Conservation (phyloP, 2,797 vertebrate species). For the Acanthurus leucopareius region DNA sequence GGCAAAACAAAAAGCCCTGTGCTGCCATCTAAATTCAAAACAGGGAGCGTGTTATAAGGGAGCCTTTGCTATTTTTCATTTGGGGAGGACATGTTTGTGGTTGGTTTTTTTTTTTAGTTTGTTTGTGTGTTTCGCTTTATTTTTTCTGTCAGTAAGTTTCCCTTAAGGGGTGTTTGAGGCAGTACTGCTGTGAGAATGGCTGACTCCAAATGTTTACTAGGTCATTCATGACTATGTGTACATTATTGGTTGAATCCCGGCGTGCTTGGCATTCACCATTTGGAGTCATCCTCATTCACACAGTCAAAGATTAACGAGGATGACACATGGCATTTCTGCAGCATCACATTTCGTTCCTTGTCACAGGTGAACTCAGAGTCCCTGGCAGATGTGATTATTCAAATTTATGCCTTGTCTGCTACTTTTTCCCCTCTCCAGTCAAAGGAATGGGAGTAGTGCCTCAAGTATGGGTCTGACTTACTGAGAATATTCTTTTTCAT, state of each 20-base stretch:
- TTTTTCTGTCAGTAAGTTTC: conserved; percentile 55
- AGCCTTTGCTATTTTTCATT: conserved; percentile 69
- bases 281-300: conserved; percentile 60
- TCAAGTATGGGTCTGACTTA: conserved; percentile 33
- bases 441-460: conserved; percentile 48
- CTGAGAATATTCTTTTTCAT: conserved; percentile 37
- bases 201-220: conserved; percentile 51
- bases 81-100: conserved; percentile 64
- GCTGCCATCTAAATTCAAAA: conserved; percentile 56
- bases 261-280: conserved; percentile 36
- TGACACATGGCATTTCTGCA: conserved; percentile 62
- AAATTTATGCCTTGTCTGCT: conserved; percentile 68
- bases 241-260: conserved; percentile 55
- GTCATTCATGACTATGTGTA: conserved; percentile 53
- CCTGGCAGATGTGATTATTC: conserved; percentile 69
- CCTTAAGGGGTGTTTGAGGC: conserved; percentile 54
- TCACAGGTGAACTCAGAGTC: conserved; percentile 72
- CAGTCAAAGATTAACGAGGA: conserved; percentile 73
- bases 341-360: conserved; percentile 68
- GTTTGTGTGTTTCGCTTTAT: conserved; percentile 38
- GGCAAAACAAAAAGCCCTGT: conserved; percentile 46
- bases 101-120: conserved; percentile 56
- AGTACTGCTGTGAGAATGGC: conserved; percentile 48
- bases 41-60: conserved; percentile 32
- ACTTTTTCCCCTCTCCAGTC: conserved; percentile 17